Base-by-base conservation (phyloP, 2,888 invertebrate species). In the Dysmachus trigonus region DNA sequence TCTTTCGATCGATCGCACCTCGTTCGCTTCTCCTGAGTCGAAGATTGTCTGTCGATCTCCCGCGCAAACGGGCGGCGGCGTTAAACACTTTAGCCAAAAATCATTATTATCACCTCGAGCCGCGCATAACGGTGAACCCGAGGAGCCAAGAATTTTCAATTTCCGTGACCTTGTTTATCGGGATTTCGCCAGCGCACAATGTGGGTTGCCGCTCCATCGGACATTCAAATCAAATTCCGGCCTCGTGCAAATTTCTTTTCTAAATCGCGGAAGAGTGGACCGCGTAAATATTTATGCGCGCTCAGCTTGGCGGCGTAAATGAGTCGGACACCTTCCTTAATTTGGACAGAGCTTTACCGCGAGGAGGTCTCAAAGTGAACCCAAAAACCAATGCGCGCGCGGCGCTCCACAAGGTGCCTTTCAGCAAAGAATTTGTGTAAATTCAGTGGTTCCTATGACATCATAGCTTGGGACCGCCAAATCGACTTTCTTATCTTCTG, bases 71-170 rank as follows among this genome's bases (percentile, higher is more conserved):
- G 62, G 18, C 22, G 18, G 7, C 7, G 62, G 18, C 22, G 18
- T 18, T 18, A 27, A 22, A 22, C 62, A 22, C n/a, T 62, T 62
- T 62, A 27, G 62, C 62, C 62, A 62, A 62, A 62, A 62, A 62
- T 7, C 10, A n/a, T 62, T 62, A 62, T 62, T 27, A 62, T 62
- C 62, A 62, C 62, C 62, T 62, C 62, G 62, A 62, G 22, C 62
- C 62, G 62, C 62, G 62, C 62, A 62, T 76, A 76, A 76, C 76
- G 76, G 76, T 76, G 35, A 35, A 38, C 22, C 62, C 62, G 62
- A 62, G 62, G 62, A 35, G 33, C 22, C 22, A 33, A 76, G 76
- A 76, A 76, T 76, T 76, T 76, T 76, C 76, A 76, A 76, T 76
- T 76, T 76, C 76, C 76, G 33, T 38, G 76, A 76, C 38, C 76